Base-by-base conservation (phyloP, 1,140 invertebrate species). In the Drosophila nikananu region DNA sequence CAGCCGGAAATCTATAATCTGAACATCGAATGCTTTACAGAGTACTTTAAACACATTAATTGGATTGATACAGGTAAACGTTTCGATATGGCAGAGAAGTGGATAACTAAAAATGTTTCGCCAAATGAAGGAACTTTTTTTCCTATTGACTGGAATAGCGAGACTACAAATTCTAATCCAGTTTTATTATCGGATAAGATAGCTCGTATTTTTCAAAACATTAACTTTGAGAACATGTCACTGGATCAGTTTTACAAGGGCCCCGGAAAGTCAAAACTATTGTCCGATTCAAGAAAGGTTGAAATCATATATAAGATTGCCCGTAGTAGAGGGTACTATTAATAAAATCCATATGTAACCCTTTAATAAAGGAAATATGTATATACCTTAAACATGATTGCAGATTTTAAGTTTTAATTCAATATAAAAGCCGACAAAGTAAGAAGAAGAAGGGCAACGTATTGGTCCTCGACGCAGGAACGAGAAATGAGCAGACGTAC, bases 211-310 rank as follows among this genome's bases (percentile, higher is more conserved):
- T 3, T 63, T 15, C 17, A 6, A 12, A 6, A 5, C 3, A 41
- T 63, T 52, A 2, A 30, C 8, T 63, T 54, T 41, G 2, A 12
- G 0, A 12, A 19, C 9, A 63, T 63, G 61, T 8, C 23, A 30
- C 6, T 54, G n/a, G 0, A 41, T 9, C 5, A 17, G 10, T 57
- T 65, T 35, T 35, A 30, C 12, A 8, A 32, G 15, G 63, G 63
- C 5, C 39, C 63, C 4, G 41, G 17, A 58, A 35, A 58, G 9
- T 65, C 54, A 6, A 46, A 46, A 8, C 12, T 58, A 9, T 59
- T 65, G 39, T 7, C 54, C 10, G 52, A 65, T 23, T 25, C 10
- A n/a, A 55, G 23, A 15, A 65, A 57, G 37, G 17, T 41, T 17
- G 10, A 57, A 57, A 21, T 57, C 7, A 32, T 60, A 10, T 46